Evolutionary conservation across 2,888 invertebrate species (phyloP).

Genomic region (Hermaeophaga mercurialis): DNA sequence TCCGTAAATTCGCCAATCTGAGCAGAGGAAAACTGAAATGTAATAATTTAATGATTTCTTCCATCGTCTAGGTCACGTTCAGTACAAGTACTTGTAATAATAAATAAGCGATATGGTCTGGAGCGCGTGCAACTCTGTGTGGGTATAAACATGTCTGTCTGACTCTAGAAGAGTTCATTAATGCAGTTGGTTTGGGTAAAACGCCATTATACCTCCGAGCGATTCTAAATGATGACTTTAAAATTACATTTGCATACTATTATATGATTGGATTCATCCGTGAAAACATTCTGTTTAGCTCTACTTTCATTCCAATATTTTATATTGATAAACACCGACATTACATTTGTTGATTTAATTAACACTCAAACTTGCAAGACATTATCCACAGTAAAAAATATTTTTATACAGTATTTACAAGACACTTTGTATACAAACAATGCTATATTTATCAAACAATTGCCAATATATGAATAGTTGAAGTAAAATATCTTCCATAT

Average conservation of each 20-base stretch:
- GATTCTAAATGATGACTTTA: conserved; percentile 56
- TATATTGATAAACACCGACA: not conserved
- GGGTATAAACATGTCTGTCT: conserved; percentile 58
- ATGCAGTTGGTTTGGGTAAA: conserved; percentile 57
- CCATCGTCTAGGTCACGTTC: conserved; percentile 57
- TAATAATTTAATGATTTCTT: conserved; percentile 55
- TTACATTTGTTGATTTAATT: too few relatives aligned
- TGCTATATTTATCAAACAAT: too few relatives aligned
- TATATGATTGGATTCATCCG: conserved; percentile 36
- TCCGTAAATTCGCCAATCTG: conserved; percentile 39
- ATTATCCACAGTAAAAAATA: too few relatives aligned
- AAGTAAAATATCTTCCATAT: too few relatives aligned
- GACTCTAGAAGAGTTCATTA: conserved; percentile 58
- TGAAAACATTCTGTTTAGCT: conserved; percentile 26
- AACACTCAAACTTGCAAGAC: too few relatives aligned
- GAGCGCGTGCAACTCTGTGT: conserved; percentile 57
- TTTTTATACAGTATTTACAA: too few relatives aligned
- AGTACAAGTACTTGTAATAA: conserved; percentile 55
- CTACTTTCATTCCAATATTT: conserved; percentile 24
- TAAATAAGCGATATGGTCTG: conserved; percentile 58
- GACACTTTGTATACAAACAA: too few relatives aligned
- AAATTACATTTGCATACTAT: conserved; percentile 56
- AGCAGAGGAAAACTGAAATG: conserved; percentile 45
- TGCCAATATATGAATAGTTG: too few relatives aligned
- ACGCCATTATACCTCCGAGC: conserved; percentile 55